Evolutionary conservation across 2,797 vertebrate genomes (phyloP).

Genomic region (Clarias pachynema): DNA sequence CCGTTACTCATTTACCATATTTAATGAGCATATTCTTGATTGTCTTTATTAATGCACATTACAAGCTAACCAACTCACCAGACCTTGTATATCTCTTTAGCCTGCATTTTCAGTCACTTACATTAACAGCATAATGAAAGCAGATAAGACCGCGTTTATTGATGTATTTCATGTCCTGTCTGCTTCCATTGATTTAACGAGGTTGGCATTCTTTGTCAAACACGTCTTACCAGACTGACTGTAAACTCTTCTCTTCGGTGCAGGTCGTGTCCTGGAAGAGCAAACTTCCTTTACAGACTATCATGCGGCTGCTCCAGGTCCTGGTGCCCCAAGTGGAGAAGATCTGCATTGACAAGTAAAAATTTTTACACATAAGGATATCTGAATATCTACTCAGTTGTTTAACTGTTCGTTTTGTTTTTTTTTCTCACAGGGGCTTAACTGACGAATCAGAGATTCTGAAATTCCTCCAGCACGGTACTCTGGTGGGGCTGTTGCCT

Average conservation of each 20-base stretch:
- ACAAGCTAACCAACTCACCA: neutral
- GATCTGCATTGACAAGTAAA: slow-evolving; percentile 98
- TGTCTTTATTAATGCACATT: neutral
- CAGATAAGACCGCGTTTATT: neutral
- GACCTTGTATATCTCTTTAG: neutral
- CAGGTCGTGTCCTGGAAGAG: slow-evolving; percentile 95
- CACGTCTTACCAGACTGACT: neutral
- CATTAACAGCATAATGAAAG: neutral
- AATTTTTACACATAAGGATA: neutral
- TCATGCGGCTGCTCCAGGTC: slow-evolving; percentile 96
- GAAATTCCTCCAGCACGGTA: slow-evolving; percentile 95
- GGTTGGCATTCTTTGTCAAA: neutral
- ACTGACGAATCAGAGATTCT: slow-evolving; percentile 98
- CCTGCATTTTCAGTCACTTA: neutral
- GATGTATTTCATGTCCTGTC: neutral
- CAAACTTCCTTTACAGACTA: slow-evolving; percentile 95
- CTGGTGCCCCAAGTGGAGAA: slow-evolving; percentile 98
- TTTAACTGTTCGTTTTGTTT: neutral
- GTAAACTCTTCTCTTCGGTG: neutral
- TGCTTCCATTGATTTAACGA: neutral
- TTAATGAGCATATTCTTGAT: neutral
- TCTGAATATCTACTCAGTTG: neutral
- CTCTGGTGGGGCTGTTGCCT: slow-evolving; percentile 93
- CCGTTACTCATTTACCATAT: neutral
- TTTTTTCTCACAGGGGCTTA: slow-evolving; percentile 80